Conservation (phyloP, 2,888 invertebrate species). For the Elmis aenea region DNA sequence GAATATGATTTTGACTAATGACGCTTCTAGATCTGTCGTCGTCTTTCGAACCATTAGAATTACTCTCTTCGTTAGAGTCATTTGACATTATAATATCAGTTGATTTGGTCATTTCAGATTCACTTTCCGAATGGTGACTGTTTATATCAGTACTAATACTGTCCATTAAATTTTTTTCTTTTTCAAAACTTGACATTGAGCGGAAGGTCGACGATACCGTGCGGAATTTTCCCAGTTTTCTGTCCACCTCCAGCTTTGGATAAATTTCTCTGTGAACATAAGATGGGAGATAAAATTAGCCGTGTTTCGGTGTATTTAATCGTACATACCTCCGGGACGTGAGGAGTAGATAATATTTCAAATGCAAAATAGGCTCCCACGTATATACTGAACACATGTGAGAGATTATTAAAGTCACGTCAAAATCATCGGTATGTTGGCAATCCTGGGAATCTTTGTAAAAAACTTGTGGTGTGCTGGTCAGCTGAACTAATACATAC, state of each 20-base stretch:
- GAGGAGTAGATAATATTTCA: slow-evolving; percentile 59
- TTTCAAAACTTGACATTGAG: slow-evolving; percentile 29
- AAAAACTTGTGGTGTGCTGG: slow-evolving; percentile 53
- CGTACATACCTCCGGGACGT: slow-evolving; percentile 50
- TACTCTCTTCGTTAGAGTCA: slow-evolving; percentile 6
- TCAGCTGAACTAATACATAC: slow-evolving; percentile 59
- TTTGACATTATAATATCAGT: neutral
- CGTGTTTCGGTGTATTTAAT: slow-evolving; percentile 1
- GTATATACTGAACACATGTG: slow-evolving; percentile 47
- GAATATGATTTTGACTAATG: slow-evolving; percentile 7
- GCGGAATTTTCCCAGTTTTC: slow-evolving; percentile 56
- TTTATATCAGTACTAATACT: slow-evolving; percentile 5
- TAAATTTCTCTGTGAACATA: slow-evolving; percentile 52
- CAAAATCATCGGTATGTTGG: slow-evolving; percentile 61
- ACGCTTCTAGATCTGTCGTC: slow-evolving; percentile 6
- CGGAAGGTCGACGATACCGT: slow-evolving; percentile 49
- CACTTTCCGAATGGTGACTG: slow-evolving; percentile 2
- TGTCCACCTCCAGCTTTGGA: slow-evolving; percentile 58
- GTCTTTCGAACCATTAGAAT: slow-evolving; percentile 7
- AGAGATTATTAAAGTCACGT: slow-evolving; percentile 62
- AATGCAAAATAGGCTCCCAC: slow-evolving; percentile 42
- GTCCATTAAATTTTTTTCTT: slow-evolving; percentile 14
- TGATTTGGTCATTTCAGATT: slow-evolving; percentile 8
- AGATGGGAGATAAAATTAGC: slow-evolving; percentile 9
- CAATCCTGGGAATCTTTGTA: slow-evolving; percentile 57